Evolutionary conservation across 37 sponge, comb jelly and placozoan genomes (phyloP), one percentile per base, ranked within the genome.

Genomic region (Halichondria panicea): DNA sequence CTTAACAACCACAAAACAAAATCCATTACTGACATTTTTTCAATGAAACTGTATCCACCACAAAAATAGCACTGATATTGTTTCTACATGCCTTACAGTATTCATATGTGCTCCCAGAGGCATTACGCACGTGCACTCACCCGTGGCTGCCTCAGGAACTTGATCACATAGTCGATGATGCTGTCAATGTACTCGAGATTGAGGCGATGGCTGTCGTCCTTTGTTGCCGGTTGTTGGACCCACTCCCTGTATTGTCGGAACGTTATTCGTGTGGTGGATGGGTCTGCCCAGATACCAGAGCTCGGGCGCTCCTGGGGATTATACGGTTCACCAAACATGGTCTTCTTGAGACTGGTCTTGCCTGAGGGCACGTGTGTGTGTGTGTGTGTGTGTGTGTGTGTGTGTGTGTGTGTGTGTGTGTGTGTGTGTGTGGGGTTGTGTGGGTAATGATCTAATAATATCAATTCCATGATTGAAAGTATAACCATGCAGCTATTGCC

Each of bases 331-430:
- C 91, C 91, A 75, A 74, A 84, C 22, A 90, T 65, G 0, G 91
- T 84, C 57, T 90, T 84, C 77, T 90, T 90, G 25, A 90, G 68
- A 43, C 81, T 81, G 36, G 69, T 90, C 73, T 90, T 90, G 4
- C 91, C 91, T 87, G 61, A 2, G 28, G 1, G 24, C 28, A 11
- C 27, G n/a, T n/a, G n/a, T n/a, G n/a, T 52, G n/a, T n/a, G n/a
- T n/a, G n/a, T n/a, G n/a, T n/a, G n/a, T n/a, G n/a, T n/a, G n/a
- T n/a, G n/a, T n/a, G n/a, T n/a, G n/a, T n/a, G n/a, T n/a, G n/a
- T n/a, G n/a, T n/a, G n/a, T n/a, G n/a, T n/a, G n/a, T n/a, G n/a
- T n/a, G n/a, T n/a, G n/a, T n/a, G n/a, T n/a, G n/a, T n/a, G n/a
- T n/a, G n/a, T n/a, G n/a, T n/a, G 15, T 52, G 63, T n/a, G 63